Base-by-base conservation (phyloP, 2,888 invertebrate species). In the Stenotaenia linearis region DNA sequence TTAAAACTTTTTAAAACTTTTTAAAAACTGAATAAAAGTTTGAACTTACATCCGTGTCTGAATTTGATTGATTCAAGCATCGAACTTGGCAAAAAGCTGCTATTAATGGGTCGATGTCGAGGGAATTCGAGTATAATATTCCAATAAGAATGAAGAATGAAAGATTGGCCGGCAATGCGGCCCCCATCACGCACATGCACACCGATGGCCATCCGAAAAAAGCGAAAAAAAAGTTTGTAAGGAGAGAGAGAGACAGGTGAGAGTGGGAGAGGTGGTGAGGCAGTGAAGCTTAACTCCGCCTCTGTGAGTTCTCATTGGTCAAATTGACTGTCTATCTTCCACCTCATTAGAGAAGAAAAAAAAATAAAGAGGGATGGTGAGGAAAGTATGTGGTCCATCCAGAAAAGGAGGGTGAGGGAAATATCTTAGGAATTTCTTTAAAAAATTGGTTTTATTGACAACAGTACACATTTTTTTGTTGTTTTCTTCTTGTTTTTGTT, bases 161-260 rank as follows among this genome's bases (percentile, higher is more conserved):
- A 56, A 56, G 18, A 56, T 56, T 56, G 56, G 56, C 56, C 56
- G 56, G 56, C 56, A 56, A 56, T 56, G 21, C 56, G 56, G 56
- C 56, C 56, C 56, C 56, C 56, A 56, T 56, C 56, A 56, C 56
- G n/a, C n/a, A n/a, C n/a, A n/a, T n/a, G 56, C 56, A 56, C 56
- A 56, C 56, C 56, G 56, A 56, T 56, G 56, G 56, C 56, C 56
- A 56, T 56, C 56, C 56, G 56, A 21, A 56, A 56, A 23, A 50
- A 50, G 50, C 18, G 10, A 1, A 0, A 50, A 50, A 56, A 56
- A 56, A 21, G 21, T 18, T 3, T 1, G 10, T 15, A 23, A 56
- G 21, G 21, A 56, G 21, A 56, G 23, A 56, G 9, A 21, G 9
- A 56, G 56, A 56, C 56, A 56, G 56, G 56, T 56, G 56, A 23